Evolutionary conservation across 2,797 vertebrate genomes (phyloP).

Genomic region (Peromyscus eremicus): DNA sequence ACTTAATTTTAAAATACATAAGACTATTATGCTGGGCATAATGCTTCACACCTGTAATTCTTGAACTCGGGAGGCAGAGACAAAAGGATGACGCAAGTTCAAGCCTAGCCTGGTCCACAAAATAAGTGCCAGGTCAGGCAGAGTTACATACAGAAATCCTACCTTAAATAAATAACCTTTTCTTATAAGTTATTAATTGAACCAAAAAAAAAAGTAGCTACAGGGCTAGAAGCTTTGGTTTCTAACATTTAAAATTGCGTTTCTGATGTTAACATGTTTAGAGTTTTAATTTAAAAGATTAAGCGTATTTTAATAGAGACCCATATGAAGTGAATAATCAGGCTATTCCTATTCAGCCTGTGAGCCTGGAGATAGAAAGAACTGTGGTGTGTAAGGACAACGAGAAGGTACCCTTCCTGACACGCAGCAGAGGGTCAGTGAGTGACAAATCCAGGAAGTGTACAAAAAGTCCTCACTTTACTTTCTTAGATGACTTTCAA

Average conservation of each 20-base stretch:
- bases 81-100: not conserved
- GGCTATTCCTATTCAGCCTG: not conserved
- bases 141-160: not conserved
- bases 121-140: not conserved
- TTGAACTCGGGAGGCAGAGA: not conserved
- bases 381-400: not conserved
- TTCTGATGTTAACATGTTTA: slow-evolving; percentile 13
- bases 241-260: slow-evolving; percentile 11
- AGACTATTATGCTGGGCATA: not conserved
- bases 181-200: not conserved
- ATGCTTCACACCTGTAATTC: not conserved
- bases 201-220: not conserved
- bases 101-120: not conserved
- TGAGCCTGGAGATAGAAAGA: not conserved
- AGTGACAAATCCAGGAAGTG: not conserved
- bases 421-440: not conserved
- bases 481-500: slow-evolving; percentile 15
- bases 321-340: not conserved
- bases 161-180: not conserved
- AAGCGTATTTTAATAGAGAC: not conserved
- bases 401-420: not conserved
- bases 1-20: not conserved
- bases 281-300: not conserved
- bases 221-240: not conserved
- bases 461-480: slow-evolving; percentile 21